Evolutionary conservation across 1,140 invertebrate species (phyloP), one percentile per base, ranked within the genome.

Genomic region (Aradophagus sp.): DNA sequence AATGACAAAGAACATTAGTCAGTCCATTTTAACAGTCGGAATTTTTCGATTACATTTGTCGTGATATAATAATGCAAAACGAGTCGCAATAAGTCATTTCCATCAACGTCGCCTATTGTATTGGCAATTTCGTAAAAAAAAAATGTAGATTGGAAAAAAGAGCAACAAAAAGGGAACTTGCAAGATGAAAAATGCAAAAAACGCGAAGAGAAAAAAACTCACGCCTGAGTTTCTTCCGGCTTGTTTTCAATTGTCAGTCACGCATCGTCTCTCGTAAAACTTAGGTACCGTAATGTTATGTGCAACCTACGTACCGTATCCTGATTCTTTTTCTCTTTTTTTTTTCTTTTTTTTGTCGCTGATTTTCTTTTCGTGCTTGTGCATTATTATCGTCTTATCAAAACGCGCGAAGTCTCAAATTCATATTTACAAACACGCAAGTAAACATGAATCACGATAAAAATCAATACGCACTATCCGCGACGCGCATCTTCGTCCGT

Each of bases 201-300:
- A 39, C 5, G 8, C 15, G 32, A 63, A 29, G 5, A 17, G 15
- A 7, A 13, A 41, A 26, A 58, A 17, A 29, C 45, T 20, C 62
- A n/a, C 12, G 35, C 2, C n/a, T 48, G n/a, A n/a, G 27, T 67
- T 45, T 45, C 44, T 58, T 63, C 44, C 58, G 26, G 36, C 23
- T 61, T 42, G 29, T 70, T 70, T 63, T 55, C 39, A 65, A 65
- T 71, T 65, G 68, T 71, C 59, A 71, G 68, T 72, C 61, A 72
- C 42, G 68, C 68, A 55, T 66, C 68, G 68, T 61, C 50, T 47
- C 61, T 35, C 56, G 55, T 66, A 66, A 66, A 72, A 66, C 36
- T 50, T 11, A 26, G 44, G 29, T 72, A 72, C 69, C 69, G 69
- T 72, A 72, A 72, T 66, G 62, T 71, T 61, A 55, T 48, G 67